Evolutionary conservation across 2,113 vertebrate species (phyloP), one percentile per base, ranked within the genome.

Genomic region (Equus przewalskii): DNA sequence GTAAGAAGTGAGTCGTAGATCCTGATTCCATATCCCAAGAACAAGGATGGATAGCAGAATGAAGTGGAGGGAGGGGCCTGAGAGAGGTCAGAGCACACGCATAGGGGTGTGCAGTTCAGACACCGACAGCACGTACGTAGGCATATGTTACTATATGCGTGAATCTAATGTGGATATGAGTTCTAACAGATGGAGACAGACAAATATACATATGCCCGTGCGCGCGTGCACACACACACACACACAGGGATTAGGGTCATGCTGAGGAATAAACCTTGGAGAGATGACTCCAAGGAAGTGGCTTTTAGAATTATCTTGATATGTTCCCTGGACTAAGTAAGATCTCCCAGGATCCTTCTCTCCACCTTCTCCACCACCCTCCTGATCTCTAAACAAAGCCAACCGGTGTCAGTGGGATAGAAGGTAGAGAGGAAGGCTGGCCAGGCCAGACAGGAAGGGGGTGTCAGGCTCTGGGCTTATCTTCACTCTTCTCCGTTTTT

Each of bases 121-220:
- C 11, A 0, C 49, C 26, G 28, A 14, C 0, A 2, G 58, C 16
- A 58, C 24, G 1, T n/a, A 21, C 5, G 19, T 0, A 28, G 79
- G 14, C 14, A 2, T 4, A 10, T 5, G 22, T 60, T 10, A 18
- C 28, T 26, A 2, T 1, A 3, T n/a, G 36, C 14, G 6, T 10
- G 41, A 36, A 36, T 75, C 51, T 56, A 46, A 58, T 7, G 30
- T 2, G 8, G 36, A 72, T 6, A 19, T 0, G 2, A 6, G 2
- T 44, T 36, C 56, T 41, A 58, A 86, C 18, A 89, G 46, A 41
- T n/a, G 3, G 67, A 88, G 65, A 60, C 24, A 79, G 46, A 72
- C 46, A 91, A 36, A 87, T 14, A 3, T 14, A 30, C 46, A 67
- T 12, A 46, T 19, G 21, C 26, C 30, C 33, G 14, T 15, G 11